Conservation (phyloP, 2,888 invertebrate species). For the Serrognathus titanus region DNA sequence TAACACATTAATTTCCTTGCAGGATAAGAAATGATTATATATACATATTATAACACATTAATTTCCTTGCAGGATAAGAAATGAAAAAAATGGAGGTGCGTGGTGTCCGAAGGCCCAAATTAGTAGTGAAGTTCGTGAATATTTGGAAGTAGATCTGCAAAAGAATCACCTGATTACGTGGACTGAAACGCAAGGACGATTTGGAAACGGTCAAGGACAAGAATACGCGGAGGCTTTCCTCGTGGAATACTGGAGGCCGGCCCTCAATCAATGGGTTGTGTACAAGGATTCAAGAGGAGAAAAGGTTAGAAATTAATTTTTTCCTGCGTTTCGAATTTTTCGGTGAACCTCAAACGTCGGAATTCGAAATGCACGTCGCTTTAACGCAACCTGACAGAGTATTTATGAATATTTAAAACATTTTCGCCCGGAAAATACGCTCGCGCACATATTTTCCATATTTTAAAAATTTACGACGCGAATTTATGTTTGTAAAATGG, state of each 20-base stretch:
- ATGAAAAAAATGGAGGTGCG: slow-evolving; percentile 84
- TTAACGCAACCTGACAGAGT: neutral
- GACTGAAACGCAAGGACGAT: slow-evolving; percentile 87
- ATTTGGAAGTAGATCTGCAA: slow-evolving; percentile 75
- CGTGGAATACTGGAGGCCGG: slow-evolving; percentile 75
- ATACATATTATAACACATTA: neutral
- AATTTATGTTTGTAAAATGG: slow-evolving; percentile 1
- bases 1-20: slow-evolving; percentile 31
- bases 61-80: slow-evolving; percentile 65
- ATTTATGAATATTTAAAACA: slow-evolving; percentile 4
- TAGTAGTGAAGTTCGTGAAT: slow-evolving; percentile 72
- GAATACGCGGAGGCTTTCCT: slow-evolving; percentile 83
- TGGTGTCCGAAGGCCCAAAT: slow-evolving; percentile 89
- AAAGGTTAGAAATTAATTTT: slow-evolving; percentile 54
- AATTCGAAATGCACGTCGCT: neutral
- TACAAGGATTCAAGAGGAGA: slow-evolving; percentile 77
- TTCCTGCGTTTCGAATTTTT: neutral
- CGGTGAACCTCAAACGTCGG: neutral
- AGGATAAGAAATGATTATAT: slow-evolving; percentile 86
- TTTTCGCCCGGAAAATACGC: neutral
- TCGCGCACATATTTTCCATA: neutral
- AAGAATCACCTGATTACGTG: slow-evolving; percentile 75
- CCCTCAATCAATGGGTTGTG: slow-evolving; percentile 68
- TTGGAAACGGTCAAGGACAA: slow-evolving; percentile 86
- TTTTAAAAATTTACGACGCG: slow-evolving; percentile 1